These are phyloP conservation scores for Glossosoma conforme DNA, from an alignment of 1,140 invertebrate genomes.

Conservation along the genomic window DNA sequence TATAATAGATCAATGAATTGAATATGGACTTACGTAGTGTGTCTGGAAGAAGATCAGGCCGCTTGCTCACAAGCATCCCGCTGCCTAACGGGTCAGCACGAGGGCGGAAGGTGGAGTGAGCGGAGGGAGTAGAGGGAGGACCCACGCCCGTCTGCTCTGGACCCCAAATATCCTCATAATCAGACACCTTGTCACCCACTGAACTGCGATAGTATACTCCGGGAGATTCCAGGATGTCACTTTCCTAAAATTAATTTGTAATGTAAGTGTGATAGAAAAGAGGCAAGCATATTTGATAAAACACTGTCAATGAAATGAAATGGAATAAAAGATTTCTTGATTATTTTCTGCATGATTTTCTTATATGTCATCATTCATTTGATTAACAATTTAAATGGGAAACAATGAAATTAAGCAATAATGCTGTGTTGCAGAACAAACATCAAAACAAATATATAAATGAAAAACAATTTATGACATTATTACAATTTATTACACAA, in stretches of 20 bases:
- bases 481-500: too few relatives aligned
- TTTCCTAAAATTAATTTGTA: conserved; percentile 72
- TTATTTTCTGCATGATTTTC: neutral
- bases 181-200: conserved; percentile 85
- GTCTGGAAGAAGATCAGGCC: conserved; percentile 62
- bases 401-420: neutral
- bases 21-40: conserved; percentile 59
- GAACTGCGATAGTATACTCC: conserved; percentile 79
- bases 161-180: conserved; percentile 93
- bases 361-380: neutral
- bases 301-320: neutral
- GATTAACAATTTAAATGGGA: conserved; percentile 1
- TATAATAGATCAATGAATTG: too few relatives aligned
- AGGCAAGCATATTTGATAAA: too few relatives aligned
- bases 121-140: conserved; percentile 38
- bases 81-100: conserved; percentile 45
- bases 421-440: too few relatives aligned
- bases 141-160: conserved; percentile 54
- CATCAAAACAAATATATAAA: too few relatives aligned
- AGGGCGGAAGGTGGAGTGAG: conserved; percentile 54
- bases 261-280: neutral
- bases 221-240: conserved; percentile 79
- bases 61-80: conserved; percentile 50
- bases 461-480: too few relatives aligned
- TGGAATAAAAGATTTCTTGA: neutral